A percentile compares a stretch with the other conserved stretches of the same genome.
These are phyloP conservation scores for Heterochromis multidens DNA, from an alignment of 2,113 vertebrate species.

Conservation along the genomic window DNA sequence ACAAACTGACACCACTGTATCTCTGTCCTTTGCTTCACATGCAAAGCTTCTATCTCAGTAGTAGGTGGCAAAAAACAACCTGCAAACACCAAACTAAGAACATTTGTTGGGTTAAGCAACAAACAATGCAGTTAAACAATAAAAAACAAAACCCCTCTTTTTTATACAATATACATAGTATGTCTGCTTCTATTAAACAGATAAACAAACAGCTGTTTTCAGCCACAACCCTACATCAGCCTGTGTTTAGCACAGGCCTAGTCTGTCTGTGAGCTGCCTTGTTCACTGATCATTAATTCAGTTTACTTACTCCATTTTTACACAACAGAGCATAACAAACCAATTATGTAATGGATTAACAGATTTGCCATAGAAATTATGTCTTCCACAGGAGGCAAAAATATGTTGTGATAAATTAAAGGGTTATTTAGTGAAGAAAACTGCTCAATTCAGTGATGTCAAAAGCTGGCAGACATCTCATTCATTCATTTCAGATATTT, in stretches of 20 bases:
- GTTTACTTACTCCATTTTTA: conserved; percentile 46
- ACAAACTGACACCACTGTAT: conserved; percentile 45
- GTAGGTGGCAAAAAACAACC: background rate
- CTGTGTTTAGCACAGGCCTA: background rate
- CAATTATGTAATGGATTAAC: conserved; percentile 37
- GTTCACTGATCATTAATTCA: conserved; percentile 50
- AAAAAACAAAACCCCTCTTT: background rate
- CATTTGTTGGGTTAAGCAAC: conserved; percentile 33
- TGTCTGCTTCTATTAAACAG: background rate
- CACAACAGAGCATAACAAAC: conserved; percentile 6
- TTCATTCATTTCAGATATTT: conserved; percentile 27
- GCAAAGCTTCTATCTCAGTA: conserved; percentile 5
- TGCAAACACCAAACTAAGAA: background rate
- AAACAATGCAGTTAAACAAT: conserved; percentile 31
- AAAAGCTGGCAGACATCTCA: conserved; percentile 12
- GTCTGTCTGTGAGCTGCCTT: conserved; percentile 12
- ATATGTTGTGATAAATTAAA: background rate
- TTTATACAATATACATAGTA: background rate
- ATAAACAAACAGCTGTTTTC: conserved; percentile 22
- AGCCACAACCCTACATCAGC: background rate
- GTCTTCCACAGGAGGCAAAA: background rate
- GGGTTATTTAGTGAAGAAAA: conserved; percentile 4
- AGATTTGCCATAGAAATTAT: conserved; percentile 36
- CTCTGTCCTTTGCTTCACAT: conserved; percentile 30
- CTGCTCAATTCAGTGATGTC: conserved; percentile 18